Evolutionary conservation across 2,888 invertebrate genomes (phyloP).

Genomic region (Mycogona germanica): DNA sequence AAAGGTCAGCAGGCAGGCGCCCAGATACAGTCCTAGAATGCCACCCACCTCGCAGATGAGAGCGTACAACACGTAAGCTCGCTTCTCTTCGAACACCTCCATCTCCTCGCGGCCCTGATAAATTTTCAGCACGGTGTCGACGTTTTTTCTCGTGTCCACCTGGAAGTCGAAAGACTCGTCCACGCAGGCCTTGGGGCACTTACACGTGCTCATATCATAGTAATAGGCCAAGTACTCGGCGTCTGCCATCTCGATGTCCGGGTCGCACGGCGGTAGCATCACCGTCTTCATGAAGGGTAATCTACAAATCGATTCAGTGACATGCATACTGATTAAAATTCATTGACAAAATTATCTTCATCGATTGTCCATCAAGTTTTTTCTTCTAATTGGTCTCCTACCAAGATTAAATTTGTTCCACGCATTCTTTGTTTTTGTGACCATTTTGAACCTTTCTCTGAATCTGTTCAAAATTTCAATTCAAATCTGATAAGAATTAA

Average conservation of each 20-base stretch:
- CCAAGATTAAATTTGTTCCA: too few relatives aligned
- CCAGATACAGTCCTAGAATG: conserved; percentile 5
- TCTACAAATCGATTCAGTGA: not conserved
- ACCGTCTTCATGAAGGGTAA: not conserved
- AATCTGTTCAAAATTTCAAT: too few relatives aligned
- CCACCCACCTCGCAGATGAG: conserved; percentile 12
- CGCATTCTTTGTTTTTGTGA: too few relatives aligned
- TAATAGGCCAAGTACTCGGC: not conserved
- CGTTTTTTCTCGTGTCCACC: conserved; percentile 6
- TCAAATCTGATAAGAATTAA: too few relatives aligned
- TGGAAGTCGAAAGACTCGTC: not conserved
- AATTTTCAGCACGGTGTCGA: not conserved
- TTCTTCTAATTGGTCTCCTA: too few relatives aligned
- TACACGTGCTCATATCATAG: not conserved
- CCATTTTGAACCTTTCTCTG: too few relatives aligned
- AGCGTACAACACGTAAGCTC: conserved; percentile 7
- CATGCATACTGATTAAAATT: too few relatives aligned
- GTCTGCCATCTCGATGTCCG: not conserved
- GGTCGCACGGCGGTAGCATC: not conserved
- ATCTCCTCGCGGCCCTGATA: conserved; percentile 1
- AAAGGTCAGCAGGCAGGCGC: conserved; percentile 9
- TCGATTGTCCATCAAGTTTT: too few relatives aligned
- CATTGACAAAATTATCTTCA: too few relatives aligned
- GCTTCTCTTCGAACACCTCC: conserved; percentile 2
- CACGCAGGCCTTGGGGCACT: not conserved